A percentile compares a stretch with the other conserved stretches of the same genome.
Evolutionary conservation across 2,888 invertebrate species (phyloP).

Genomic region (Coleophora deauratella): DNA sequence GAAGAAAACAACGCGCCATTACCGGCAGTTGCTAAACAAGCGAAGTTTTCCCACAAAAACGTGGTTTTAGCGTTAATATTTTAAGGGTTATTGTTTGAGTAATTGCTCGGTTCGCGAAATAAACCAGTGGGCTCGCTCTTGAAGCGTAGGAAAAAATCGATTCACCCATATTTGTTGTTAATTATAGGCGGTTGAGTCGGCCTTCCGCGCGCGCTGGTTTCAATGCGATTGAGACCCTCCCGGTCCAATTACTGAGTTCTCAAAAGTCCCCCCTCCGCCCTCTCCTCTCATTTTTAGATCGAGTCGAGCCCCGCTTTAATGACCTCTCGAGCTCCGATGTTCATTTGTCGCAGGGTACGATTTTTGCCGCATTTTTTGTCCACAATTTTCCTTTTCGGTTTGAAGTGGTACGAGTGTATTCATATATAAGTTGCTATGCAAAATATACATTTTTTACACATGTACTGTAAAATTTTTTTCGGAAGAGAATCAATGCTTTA

Average conservation of each 20-base stretch:
- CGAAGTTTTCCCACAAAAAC: constrained; percentile 62
- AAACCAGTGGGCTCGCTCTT: constrained; percentile 51
- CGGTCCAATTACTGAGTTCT: constrained; percentile 72
- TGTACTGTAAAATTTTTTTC: too few species aligned
- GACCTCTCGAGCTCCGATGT: constrained; percentile 71
- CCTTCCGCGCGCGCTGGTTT: constrained; percentile 68
- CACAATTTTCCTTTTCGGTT: constrained; percentile 36
- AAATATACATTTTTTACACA: too few species aligned
- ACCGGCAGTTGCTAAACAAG: constrained; percentile 62
- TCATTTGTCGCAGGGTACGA: constrained; percentile 71
- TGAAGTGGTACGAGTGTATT: constrained; percentile 22
- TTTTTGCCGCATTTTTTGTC: constrained; percentile 55
- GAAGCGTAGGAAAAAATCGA: constrained; percentile 54
- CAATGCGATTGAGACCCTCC: constrained; percentile 71
- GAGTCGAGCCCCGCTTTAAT: constrained; percentile 69
- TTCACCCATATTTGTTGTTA: constrained; percentile 74
- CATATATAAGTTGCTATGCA: constrained; percentile 18
- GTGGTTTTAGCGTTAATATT: constrained; percentile 57
- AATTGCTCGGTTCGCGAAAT: constrained; percentile 56
- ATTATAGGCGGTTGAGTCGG: constrained; percentile 70
- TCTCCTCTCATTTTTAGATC: constrained; percentile 67
- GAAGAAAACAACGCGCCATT: constrained; percentile 50
- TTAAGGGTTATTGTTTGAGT: constrained; percentile 56
- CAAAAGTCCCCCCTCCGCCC: constrained; percentile 49
- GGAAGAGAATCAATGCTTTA: too few species aligned